These are phyloP conservation scores for Chiroxiphia lanceolata DNA, from an alignment of 2,797 vertebrate species.

Conservation along the genomic window DNA sequence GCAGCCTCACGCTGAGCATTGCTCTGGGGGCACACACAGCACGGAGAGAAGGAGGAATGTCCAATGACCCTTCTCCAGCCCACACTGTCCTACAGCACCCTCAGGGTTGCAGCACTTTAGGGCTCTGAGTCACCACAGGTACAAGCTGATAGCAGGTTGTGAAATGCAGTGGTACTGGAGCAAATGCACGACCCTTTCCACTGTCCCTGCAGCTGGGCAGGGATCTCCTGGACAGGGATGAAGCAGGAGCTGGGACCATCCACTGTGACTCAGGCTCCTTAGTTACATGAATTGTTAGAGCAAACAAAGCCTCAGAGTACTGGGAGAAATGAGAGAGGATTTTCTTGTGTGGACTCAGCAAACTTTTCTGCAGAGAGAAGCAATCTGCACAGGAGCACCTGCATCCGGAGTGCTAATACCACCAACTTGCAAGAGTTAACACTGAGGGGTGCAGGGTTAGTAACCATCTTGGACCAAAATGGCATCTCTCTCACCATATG, in stretches of 20 bases:
- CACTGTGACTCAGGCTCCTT: not conserved
- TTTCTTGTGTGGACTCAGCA: slow-evolving; percentile 14
- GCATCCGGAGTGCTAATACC: not conserved
- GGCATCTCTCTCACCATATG: not conserved
- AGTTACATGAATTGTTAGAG: not conserved
- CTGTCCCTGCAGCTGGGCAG: not conserved
- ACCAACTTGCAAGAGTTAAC: not conserved
- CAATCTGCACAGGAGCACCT: not conserved
- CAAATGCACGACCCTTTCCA: not conserved
- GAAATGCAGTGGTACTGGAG: not conserved
- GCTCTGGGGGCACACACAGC: not conserved
- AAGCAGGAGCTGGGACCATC: not conserved
- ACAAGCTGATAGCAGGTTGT: slow-evolving; percentile 16
- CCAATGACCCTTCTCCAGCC: not conserved
- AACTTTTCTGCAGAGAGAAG: not conserved
- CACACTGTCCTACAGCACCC: not conserved
- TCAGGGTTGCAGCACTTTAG: not conserved
- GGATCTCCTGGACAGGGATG: not conserved
- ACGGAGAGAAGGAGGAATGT: not conserved
- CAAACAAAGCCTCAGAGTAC: slow-evolving; percentile 6
- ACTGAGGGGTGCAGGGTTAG: not conserved
- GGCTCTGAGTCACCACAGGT: slow-evolving; percentile 20
- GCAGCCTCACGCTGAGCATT: not conserved
- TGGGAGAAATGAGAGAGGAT: not conserved
- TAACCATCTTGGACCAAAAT: not conserved